Evolutionary conservation across 2,113 vertebrate species (phyloP).

Genomic region (Uria aalge): DNA sequence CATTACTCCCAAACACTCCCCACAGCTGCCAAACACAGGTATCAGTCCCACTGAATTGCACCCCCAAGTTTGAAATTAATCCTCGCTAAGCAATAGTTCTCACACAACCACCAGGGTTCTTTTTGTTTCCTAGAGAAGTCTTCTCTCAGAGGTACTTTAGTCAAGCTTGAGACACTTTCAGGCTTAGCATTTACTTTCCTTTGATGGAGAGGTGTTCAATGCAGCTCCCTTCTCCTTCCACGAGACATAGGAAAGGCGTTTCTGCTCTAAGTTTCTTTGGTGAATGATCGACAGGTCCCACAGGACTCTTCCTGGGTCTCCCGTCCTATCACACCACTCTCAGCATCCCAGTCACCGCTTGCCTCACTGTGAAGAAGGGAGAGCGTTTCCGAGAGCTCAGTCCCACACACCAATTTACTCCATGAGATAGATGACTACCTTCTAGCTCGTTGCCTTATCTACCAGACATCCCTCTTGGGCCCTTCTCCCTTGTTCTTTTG

Average conservation of each 20-base stretch:
- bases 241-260: neutral
- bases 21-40: neutral
- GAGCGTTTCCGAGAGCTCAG: neutral
- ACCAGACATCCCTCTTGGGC: neutral
- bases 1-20: neutral
- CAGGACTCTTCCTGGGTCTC: neutral
- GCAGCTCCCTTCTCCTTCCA: neutral
- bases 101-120: neutral
- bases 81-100: neutral
- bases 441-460: neutral
- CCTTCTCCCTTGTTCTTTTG: neutral
- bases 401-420: neutral
- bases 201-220: neutral
- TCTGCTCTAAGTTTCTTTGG: neutral
- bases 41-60: neutral
- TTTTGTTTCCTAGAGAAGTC: neutral
- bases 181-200: neutral
- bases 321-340: neutral
- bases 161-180: neutral
- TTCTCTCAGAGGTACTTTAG: neutral
- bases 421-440: neutral
- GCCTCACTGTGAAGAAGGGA: neutral
- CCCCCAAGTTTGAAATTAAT: neutral
- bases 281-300: neutral
- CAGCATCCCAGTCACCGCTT: rapidly evolving